Conservation (phyloP, 2,888 invertebrate species). For the Ligdia adustata region DNA sequence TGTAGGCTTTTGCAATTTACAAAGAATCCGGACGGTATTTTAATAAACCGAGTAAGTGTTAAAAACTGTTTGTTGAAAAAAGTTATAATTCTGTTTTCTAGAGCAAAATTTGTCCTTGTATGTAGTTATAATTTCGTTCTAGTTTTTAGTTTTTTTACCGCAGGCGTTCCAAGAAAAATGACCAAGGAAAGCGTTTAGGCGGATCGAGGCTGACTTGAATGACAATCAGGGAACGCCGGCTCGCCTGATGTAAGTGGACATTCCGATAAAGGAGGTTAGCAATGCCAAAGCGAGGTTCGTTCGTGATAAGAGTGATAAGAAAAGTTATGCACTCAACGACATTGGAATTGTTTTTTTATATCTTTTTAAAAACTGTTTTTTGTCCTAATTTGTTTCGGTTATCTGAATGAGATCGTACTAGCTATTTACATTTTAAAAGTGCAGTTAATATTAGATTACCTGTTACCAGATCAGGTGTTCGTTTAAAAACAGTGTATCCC, state of each 20-base stretch:
- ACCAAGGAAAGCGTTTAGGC: slow-evolving; percentile 52
- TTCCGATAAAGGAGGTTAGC: slow-evolving; percentile 17
- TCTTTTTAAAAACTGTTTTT: too few relatives aligned
- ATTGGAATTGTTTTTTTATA: too few relatives aligned
- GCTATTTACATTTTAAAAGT: too few relatives aligned
- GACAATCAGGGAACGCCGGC: slow-evolving; percentile 37
- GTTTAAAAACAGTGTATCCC: too few relatives aligned
- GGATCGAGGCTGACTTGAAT: slow-evolving; percentile 40
- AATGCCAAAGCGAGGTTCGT: slow-evolving; percentile 14
- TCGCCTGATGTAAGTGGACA: slow-evolving; percentile 18
- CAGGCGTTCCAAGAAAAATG: slow-evolving; percentile 46
- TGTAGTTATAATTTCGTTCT: slow-evolving; percentile 30
- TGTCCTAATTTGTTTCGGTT: too few relatives aligned
- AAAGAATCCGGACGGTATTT: too few relatives aligned
- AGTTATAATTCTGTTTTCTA: slow-evolving; percentile 10
- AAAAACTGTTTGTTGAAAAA: background rate
- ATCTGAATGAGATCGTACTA: too few relatives aligned
- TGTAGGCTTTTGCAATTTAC: too few relatives aligned
- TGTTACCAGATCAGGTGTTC: too few relatives aligned
- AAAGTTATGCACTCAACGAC: too few relatives aligned
- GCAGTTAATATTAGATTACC: too few relatives aligned
- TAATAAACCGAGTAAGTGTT: too few relatives aligned
- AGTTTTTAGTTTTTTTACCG: slow-evolving; percentile 29
- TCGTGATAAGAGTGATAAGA: slow-evolving; percentile 18
- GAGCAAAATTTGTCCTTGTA: slow-evolving; percentile 38